phyloP scores from a whole-genome alignment of 2,113 vertebrate species.

The Hemiprocne comata region DNA sequence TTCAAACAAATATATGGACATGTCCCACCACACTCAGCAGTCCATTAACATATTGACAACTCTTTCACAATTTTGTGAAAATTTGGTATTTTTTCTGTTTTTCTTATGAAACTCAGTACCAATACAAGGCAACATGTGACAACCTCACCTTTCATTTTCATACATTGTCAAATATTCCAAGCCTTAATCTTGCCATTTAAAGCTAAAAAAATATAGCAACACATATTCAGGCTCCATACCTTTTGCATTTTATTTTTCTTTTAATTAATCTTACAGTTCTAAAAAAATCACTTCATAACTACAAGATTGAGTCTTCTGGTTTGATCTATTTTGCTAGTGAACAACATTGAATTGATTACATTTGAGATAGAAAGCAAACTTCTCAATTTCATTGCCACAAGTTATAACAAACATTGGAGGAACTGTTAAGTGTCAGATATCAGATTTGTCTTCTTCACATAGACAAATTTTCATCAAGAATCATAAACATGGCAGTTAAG shows the following conservation, averaged over 20 bases:
- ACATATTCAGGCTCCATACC: accelerated
- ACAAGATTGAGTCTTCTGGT: not conserved
- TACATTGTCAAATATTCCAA: not conserved
- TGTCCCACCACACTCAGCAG: accelerated
- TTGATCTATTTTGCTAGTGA: not conserved
- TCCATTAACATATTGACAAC: not conserved
- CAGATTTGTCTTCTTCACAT: not conserved
- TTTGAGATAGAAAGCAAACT: not conserved
- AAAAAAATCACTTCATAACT: not conserved
- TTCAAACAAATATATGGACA: not conserved
- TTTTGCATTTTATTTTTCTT: not conserved
- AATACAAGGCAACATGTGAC: not conserved
- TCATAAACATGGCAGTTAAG: not conserved
- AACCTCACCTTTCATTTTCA: not conserved
- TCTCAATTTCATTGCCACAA: not conserved
- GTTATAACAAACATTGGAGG: not conserved
- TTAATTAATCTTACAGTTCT: not conserved
- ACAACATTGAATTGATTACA: not conserved
- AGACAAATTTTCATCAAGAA: not conserved
- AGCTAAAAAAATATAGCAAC: not conserved
- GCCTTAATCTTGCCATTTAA: not conserved
- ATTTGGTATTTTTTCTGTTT: not conserved
- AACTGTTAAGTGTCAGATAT: not conserved
- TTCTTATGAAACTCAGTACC: not conserved
- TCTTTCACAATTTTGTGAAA: not conserved